Evolutionary conservation across 2,888 invertebrate species (phyloP), one percentile per base, ranked within the genome.

Genomic region (Synergus itoensis): DNA sequence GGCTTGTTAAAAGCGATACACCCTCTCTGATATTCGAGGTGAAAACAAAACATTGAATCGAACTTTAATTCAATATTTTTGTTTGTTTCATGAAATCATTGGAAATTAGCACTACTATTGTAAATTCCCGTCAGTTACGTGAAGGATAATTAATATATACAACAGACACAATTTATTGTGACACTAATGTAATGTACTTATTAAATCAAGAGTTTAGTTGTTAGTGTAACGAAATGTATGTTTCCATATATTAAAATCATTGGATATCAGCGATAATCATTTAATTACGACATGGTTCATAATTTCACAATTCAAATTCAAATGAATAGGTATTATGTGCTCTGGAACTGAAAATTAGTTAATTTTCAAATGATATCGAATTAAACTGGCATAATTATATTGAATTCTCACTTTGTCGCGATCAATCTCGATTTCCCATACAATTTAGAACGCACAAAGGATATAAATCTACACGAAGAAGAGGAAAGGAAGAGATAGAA

Each of bases 401-500:
- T 21, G 60, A 60, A 60, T 60, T 21, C 18, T 60, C 60, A 60
- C 60, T 60, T 60, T 60, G 12, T 60, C 21, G 3, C 11, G 60
- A 4, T 4, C 18, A 60, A 60, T 60, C 21, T 60, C 21, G 12
- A 60, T 12, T 60, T 60, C 21, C 21, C 60, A 60, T 11, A 1
- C 21, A 21, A 21, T 21, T 12, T 60, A 53, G n/a, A 53, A 53
- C 2, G 53, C n/a, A 53, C n/a, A 53, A 8, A 8, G n/a, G 53
- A n/a, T 16, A 48, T 48, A 48, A 48, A 48, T 48, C 5, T 48
- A 16, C 48, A 48, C 14, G 48, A 48, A 48, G 48, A 16, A 16
- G 16, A 5, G 48, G 48, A 48, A 48, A 53, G n/a, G n/a, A 53
- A 53, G n/a, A 53, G n/a, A 53, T n/a, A 79, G 80, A 82, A 79